Base-by-base conservation (phyloP, 30 jellyfish, hydroid and myxozoan genomes). In the Euphysa ruthae region DNA sequence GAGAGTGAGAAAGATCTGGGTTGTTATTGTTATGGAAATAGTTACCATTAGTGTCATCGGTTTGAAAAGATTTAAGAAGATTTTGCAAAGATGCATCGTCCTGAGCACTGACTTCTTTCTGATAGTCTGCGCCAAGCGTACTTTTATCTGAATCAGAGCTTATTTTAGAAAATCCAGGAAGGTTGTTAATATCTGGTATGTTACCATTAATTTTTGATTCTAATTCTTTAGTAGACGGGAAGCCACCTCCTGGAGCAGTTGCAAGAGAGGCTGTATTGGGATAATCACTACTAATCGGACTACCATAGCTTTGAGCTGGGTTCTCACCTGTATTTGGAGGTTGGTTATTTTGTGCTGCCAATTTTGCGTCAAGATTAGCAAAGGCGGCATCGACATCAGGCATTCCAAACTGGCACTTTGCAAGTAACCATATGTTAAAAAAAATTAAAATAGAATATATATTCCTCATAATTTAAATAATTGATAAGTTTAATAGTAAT, bases 21-120 rank as follows among this genome's bases (percentile, higher is more conserved):
- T 68, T 31, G n/a, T 52, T 69, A 4, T 55, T 58, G 49, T 68
- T 58, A 27, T 68, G 80, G 0, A 42, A 24, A 50, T 21, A 44
- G 49, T 68, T 68, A 3, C 80, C 80, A 21, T 49, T 68, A 2
- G 69, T 68, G 27, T 68, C 80, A 2, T 68, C 80, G 13, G 50
- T 30, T 51, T 68, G 80, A 3, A 68, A 68, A 2, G 80, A 68
- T 43, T 68, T 68, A 6, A 68, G 54, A 14, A 68, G 50, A 15
- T 68, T 69, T 21, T 43, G 46, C 6, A 68, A 29, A 13, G 80
- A 68, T 6, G 43, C 49, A 16, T 68, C 80, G 16, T 68, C 77
- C 4, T 63, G 77, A 16, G 38, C 30, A 34, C 46, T 63, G 6
- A 34, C 77, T 34, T 63, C 66, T 34, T 63, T 63, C 58, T 24